Base-by-base conservation (phyloP, 2,888 invertebrate genomes). In the Ennomos erosarius region DNA sequence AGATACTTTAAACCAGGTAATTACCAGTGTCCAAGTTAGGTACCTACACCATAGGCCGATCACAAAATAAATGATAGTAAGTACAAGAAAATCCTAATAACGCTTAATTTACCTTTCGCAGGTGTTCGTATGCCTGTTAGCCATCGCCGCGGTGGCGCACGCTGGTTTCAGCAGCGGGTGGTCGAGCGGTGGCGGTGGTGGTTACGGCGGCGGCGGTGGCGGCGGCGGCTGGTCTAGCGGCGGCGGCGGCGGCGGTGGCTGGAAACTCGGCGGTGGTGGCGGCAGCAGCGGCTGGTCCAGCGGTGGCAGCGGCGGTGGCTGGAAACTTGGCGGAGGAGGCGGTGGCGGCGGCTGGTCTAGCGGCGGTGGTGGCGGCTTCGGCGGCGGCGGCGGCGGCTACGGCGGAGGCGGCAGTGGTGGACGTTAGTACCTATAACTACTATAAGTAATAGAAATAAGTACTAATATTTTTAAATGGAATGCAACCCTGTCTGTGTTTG, bases 61-160 rank as follows among this genome's bases (percentile, higher is more conserved):
- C 6, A 26, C 26, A 26, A 0, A 26, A 26, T 26, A 26, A 26
- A 26, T 26, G 6, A 26, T 26, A 6, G 26, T 26, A 26, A 6
- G 26, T 26, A 26, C 26, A 26, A 26, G 5, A 26, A 26, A 5
- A 26, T 26, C 26, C 26, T 26, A 26, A 16, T 16, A 16, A 16
- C 16, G 6, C 6, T 26, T 26, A 26, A 26, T 5, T 26, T 40
- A 43, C 51, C 13, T 60, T 64, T 68, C 66, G 1, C 83, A 92
- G 91, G 85, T 91, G 66, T 90, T 92, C 81, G 84, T 91, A 55
- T 92, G 91, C 74, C 74, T 92, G 39, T 78, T 92, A 75, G 87
- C 87, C 59, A 69, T 90, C 62, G 85, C 86, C 63, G 90, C 82
- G 57, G 86, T 74, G 65, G 82, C 80, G 34, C 80, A 82, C 47